Conservation (phyloP, 2,888 invertebrate species). For the Lepidocyrtoides sp. region DNA sequence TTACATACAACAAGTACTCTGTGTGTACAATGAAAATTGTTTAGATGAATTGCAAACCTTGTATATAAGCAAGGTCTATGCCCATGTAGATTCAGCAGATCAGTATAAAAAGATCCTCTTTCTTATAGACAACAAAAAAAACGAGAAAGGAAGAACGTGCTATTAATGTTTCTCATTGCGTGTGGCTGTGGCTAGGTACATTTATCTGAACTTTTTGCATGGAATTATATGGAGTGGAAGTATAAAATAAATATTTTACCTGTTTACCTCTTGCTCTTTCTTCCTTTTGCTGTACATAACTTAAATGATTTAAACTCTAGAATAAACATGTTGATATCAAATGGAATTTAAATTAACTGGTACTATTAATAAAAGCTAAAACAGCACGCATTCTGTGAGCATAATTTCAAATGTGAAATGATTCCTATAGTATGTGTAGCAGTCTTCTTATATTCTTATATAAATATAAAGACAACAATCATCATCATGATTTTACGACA, state of each 20-base stretch:
- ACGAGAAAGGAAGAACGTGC: constrained; percentile 41
- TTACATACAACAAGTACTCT: neutral
- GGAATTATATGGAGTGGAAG: neutral
- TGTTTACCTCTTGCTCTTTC: neutral
- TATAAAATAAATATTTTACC: constrained; percentile 1
- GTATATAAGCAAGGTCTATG: neutral
- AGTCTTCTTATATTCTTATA: no score
- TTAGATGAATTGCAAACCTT: neutral
- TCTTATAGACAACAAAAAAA: constrained; percentile 16
- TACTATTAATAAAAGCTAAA: constrained; percentile 33
- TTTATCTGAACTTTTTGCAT: neutral
- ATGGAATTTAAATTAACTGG: constrained; percentile 68
- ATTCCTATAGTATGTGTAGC: no score
- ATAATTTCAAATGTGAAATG: no score
- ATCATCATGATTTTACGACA: neutral
- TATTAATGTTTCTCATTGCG: neutral
- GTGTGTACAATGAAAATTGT: constrained; percentile 5
- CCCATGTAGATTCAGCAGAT: no score
- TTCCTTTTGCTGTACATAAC: neutral
- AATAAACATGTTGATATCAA: constrained; percentile 52
- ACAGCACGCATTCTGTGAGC: neutral
- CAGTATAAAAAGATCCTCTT: neutral
- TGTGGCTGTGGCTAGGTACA: neutral
- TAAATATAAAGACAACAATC: no score
- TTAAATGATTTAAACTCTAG: constrained; percentile 56